These are phyloP conservation scores for Drosophila willistoni DNA, from an alignment of 1,140 invertebrate genomes.

Conservation along the genomic window DNA sequence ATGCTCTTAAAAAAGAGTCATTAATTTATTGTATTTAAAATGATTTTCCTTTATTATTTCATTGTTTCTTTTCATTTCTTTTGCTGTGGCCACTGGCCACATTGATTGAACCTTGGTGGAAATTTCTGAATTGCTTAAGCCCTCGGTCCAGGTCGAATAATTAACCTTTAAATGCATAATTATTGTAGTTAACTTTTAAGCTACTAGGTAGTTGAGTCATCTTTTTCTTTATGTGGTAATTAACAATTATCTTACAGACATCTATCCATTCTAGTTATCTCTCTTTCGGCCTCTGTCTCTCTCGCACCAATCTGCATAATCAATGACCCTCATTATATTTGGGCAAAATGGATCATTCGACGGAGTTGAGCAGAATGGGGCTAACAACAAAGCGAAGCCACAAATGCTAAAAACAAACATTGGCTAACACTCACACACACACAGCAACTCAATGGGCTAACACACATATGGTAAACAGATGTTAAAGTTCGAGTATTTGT, in stretches of 20 bases:
- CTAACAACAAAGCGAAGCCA: constrained; percentile 12
- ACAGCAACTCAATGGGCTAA: constrained; percentile 20
- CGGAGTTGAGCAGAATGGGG: neutral
- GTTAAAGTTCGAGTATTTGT: constrained; percentile 47
- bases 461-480: constrained; percentile 67
- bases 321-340: constrained; percentile 54
- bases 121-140: constrained; percentile 57
- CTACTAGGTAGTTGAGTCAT: constrained; percentile 1
- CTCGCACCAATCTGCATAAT: constrained; percentile 38
- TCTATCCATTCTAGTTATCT: neutral
- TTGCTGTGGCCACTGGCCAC: constrained; percentile 42
- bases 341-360: constrained; percentile 36
- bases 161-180: constrained; percentile 71
- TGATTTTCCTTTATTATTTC: constrained; percentile 50
- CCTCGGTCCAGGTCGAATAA: constrained; percentile 45
- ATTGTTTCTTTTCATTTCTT: constrained; percentile 15
- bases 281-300: too few species aligned
- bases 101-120: constrained; percentile 52
- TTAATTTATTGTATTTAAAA: constrained; percentile 81
- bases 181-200: constrained; percentile 26
- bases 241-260: constrained; percentile 18
- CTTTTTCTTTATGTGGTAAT: constrained; percentile 35
- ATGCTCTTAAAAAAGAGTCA: constrained; percentile 65
- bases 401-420: constrained; percentile 55
- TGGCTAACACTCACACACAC: constrained; percentile 20